Evolutionary conservation across 2,797 vertebrate species (phyloP).

Genomic region (Acanthiza pusilla): DNA sequence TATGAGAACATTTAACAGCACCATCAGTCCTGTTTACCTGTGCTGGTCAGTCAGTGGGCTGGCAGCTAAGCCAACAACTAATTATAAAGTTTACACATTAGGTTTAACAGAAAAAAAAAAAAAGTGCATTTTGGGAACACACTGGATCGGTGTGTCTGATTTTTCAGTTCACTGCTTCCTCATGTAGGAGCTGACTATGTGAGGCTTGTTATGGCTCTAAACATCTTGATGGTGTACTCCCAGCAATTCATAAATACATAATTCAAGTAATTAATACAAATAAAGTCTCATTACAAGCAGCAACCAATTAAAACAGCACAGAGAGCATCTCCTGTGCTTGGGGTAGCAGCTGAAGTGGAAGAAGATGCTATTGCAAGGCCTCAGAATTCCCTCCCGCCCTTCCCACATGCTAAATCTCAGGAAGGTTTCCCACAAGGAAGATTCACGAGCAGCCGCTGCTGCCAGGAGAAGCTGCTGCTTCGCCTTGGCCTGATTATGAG

Average conservation of each 20-base stretch:
- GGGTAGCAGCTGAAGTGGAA: neutral
- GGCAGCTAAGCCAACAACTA: neutral
- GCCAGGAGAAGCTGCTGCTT: neutral
- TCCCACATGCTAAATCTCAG: accelerated
- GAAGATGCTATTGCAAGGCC: neutral
- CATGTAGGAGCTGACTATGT: neutral
- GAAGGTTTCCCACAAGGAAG: neutral
- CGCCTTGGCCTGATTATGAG: neutral
- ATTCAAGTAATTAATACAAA: conserved; percentile 42
- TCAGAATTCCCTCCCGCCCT: neutral
- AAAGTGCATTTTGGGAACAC: neutral
- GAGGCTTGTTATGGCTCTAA: neutral
- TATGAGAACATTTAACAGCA: neutral
- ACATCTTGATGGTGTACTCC: neutral
- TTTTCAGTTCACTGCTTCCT: neutral
- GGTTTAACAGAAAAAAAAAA: neutral
- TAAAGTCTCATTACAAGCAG: conserved; percentile 15
- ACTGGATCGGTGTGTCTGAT: neutral
- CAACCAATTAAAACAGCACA: neutral
- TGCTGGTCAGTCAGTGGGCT: neutral
- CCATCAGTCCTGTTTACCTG: neutral
- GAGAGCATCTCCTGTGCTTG: neutral
- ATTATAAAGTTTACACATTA: neutral
- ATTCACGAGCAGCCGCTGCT: neutral
- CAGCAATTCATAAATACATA: neutral